These are phyloP conservation scores for Corythaixoides concolor DNA, from an alignment of 2,113 vertebrate genomes.

Conservation along the genomic window DNA sequence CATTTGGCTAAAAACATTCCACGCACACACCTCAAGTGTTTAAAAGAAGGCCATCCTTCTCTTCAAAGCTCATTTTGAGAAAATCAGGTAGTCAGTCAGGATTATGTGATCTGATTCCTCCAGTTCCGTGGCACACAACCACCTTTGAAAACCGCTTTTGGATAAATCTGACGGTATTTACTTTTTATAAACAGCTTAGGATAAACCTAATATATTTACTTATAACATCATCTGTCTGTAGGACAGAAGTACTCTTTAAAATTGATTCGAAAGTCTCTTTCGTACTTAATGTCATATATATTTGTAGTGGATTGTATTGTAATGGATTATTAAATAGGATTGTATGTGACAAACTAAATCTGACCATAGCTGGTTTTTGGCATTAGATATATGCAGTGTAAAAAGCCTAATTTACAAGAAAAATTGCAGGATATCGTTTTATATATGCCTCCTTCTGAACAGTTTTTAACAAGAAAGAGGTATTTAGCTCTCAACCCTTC, in stretches of 20 bases:
- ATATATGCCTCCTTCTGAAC: background rate
- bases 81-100: too few relatives aligned
- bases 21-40: too few relatives aligned
- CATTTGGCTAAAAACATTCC: too few relatives aligned
- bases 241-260: background rate
- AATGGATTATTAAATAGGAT: background rate
- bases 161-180: too few relatives aligned
- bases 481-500: background rate
- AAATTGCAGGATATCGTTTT: background rate
- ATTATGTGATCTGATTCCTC: too few relatives aligned
- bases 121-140: too few relatives aligned
- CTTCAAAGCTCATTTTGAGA: too few relatives aligned
- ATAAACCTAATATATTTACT: too few relatives aligned
- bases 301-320: background rate
- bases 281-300: too few relatives aligned
- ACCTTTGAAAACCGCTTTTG: too few relatives aligned
- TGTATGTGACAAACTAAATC: background rate
- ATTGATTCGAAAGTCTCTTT: background rate
- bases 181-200: too few relatives aligned
- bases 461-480: background rate
- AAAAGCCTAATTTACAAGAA: background rate
- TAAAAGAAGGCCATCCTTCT: too few relatives aligned
- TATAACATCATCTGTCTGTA: background rate
- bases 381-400: background rate
- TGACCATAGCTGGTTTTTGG: background rate